These are phyloP conservation scores for Anthoptus insignis DNA, from an alignment of 2,888 invertebrate genomes.

Conservation along the genomic window DNA sequence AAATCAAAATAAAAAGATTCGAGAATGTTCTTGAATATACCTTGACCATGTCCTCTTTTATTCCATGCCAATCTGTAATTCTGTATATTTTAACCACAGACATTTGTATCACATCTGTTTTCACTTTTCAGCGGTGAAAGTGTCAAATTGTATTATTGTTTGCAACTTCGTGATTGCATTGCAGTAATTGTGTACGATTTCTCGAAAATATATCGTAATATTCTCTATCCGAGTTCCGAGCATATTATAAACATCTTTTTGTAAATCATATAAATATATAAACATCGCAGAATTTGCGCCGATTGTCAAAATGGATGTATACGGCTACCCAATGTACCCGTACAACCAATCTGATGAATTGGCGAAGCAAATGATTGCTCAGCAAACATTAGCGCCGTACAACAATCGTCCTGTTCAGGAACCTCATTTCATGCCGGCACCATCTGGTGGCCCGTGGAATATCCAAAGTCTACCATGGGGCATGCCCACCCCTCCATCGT, in stretches of 20 bases:
- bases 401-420: slow-evolving; percentile 56
- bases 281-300: not conserved
- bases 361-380: slow-evolving; percentile 74
- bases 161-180: not conserved
- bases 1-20: slow-evolving; percentile 12
- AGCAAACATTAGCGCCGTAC: slow-evolving; percentile 68
- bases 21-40: slow-evolving; percentile 23
- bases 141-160: slow-evolving; percentile 43
- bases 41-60: not conserved
- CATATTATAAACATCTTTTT: too few species aligned
- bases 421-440: slow-evolving; percentile 73
- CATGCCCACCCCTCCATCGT: slow-evolving; percentile 69
- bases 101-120: not conserved
- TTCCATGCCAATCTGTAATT: slow-evolving; percentile 15
- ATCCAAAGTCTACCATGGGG: slow-evolving; percentile 85
- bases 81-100: not conserved
- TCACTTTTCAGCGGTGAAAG: too few species aligned
- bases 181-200: slow-evolving; percentile 22
- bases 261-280: too few species aligned
- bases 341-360: slow-evolving; percentile 74
- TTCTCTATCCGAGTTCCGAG: slow-evolving; percentile 4
- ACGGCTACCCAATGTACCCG: slow-evolving; percentile 69
- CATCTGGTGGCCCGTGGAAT: slow-evolving; percentile 82
- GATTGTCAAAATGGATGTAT: slow-evolving; percentile 69
- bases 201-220: slow-evolving; percentile 17